Evolutionary conservation across 2,113 vertebrate genomes (phyloP).

Genomic region (Hippopotamus amphibius): DNA sequence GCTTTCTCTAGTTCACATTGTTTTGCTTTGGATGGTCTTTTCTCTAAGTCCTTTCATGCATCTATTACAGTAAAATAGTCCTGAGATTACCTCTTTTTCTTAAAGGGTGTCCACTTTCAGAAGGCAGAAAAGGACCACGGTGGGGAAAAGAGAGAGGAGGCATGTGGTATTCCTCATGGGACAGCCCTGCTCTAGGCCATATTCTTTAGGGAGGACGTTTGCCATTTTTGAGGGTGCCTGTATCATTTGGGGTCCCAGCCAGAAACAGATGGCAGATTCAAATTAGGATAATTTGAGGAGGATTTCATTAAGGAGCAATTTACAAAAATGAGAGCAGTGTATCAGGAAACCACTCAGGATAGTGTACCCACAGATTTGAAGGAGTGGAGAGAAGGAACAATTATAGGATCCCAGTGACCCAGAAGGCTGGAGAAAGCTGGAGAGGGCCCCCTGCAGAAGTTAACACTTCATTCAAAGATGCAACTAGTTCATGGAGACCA

Average conservation of each 20-base stretch:
- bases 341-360: conserved; percentile 34
- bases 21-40: neutral
- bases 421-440: neutral
- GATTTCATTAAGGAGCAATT: conserved; percentile 69
- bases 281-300: conserved; percentile 67
- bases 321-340: conserved; percentile 62
- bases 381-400: neutral
- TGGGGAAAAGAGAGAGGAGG: neutral
- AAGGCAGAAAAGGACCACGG: neutral
- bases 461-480: neutral
- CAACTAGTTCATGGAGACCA: neutral
- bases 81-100: neutral
- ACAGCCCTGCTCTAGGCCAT: neutral
- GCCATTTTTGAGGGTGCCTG: conserved; percentile 50
- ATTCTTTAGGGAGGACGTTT: conserved; percentile 38
- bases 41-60: neutral
- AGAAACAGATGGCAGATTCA: conserved; percentile 73
- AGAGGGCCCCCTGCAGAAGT: neutral
- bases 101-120: neutral
- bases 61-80: neutral
- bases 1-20: neutral
- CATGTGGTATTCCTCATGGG: neutral
- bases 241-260: neutral
- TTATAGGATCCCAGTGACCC: neutral
- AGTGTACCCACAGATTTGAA: neutral